These are phyloP conservation scores for Corythoichthys haematopterus DNA, from an alignment of 2,113 vertebrate genomes.

Conservation along the genomic window DNA sequence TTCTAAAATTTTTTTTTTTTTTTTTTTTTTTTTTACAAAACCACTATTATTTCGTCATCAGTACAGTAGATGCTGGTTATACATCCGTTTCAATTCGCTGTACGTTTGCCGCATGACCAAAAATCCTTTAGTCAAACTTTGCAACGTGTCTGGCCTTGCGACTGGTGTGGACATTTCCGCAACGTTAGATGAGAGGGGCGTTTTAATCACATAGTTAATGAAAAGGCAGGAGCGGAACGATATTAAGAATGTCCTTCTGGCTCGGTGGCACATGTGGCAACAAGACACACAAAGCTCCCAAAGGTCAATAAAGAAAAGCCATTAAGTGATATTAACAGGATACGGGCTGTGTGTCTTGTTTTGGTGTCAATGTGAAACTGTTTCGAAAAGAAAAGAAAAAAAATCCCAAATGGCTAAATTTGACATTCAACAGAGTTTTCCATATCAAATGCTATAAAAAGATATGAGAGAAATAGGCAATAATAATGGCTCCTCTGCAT, in stretches of 20 bases:
- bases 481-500: neutral
- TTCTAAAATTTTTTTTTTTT: no score
- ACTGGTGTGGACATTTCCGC: no score
- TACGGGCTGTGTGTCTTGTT: neutral
- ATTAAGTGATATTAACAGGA: slow-evolving; percentile 12
- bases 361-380: slow-evolving; percentile 1
- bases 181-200: neutral
- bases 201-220: slow-evolving; percentile 17
- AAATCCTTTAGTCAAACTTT: neutral
- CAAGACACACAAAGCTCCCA: slow-evolving; percentile 13
- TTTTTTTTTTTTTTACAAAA: no score
- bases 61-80: no score
- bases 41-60: no score
- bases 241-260: slow-evolving; percentile 38
- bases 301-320: slow-evolving; percentile 40
- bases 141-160: neutral
- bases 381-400: neutral
- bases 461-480: neutral
- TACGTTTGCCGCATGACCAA: neutral
- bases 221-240: slow-evolving; percentile 31
- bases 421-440: slow-evolving; percentile 27
- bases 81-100: neutral
- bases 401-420: neutral
- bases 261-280: neutral
- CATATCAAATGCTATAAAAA: slow-evolving; percentile 5